Evolutionary conservation across 2,113 vertebrate species (phyloP).

Genomic region (Verasper variegatus): DNA sequence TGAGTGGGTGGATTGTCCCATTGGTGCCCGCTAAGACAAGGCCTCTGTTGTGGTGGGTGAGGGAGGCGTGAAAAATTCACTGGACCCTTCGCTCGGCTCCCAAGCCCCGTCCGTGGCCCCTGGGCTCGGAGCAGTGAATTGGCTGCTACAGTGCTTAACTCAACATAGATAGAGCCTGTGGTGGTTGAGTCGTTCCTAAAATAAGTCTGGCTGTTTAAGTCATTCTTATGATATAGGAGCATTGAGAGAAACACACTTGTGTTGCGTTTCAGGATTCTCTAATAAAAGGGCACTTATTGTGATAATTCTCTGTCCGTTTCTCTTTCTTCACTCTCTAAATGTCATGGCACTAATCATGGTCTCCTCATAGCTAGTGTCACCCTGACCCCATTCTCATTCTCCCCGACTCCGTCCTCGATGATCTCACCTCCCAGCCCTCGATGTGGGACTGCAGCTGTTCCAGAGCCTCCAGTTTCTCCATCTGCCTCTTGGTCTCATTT

Average conservation of each 20-base stretch:
- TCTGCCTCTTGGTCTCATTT: constrained; percentile 99
- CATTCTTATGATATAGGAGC: neutral
- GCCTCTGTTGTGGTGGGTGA: constrained; percentile 78
- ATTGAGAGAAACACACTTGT: neutral
- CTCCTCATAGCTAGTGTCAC: neutral
- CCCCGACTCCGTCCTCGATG: neutral
- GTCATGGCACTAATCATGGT: constrained; percentile 12
- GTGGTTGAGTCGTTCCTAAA: constrained; percentile 21
- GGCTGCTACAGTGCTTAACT: constrained; percentile 36
- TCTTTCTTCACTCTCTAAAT: constrained; percentile 11
- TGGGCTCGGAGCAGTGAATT: constrained; percentile 48
- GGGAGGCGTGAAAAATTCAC: constrained; percentile 77
- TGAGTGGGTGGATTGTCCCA: constrained; percentile 74
- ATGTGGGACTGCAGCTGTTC: constrained; percentile 98
- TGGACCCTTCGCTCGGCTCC: constrained; percentile 64
- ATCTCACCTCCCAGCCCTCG: constrained; percentile 97
- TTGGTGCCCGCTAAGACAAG: constrained; percentile 74
- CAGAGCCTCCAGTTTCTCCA: constrained; percentile 97
- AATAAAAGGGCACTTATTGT: neutral
- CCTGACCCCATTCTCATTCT: neutral
- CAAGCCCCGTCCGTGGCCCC: constrained; percentile 71
- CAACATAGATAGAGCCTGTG: constrained; percentile 9
- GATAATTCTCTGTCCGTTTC: neutral
- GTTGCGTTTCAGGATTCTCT: constrained; percentile 1
- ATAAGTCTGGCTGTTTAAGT: constrained; percentile 8